A percentile compares a stretch with the other conserved stretches of the same genome.
phyloP scores from a whole-genome alignment of 1,140 invertebrate species.

The Andrena cerasifolii region DNA sequence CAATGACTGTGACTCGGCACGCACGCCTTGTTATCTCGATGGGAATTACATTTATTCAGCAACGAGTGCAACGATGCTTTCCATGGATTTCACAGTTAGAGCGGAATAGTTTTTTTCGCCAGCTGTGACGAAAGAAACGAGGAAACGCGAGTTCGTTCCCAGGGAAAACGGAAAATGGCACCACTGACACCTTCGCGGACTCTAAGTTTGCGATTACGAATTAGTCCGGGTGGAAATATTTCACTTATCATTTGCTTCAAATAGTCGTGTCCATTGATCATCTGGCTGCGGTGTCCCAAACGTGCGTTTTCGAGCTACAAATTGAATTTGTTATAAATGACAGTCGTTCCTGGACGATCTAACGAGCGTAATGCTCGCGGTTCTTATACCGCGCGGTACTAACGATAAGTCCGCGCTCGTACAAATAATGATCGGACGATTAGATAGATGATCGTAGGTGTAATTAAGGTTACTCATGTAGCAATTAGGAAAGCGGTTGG shows the following conservation, averaged over 20 bases:
- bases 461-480: constrained; percentile 43
- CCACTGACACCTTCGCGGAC: no score
- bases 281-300: background rate
- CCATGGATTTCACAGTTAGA: constrained; percentile 43
- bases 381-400: constrained; percentile 4
- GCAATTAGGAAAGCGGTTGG: constrained; percentile 32
- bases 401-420: constrained; percentile 3
- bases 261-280: no score
- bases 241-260: no score
- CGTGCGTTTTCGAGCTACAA: background rate
- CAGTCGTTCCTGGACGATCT: background rate
- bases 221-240: no score
- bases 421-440: constrained; percentile 36
- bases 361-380: background rate
- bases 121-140: no score
- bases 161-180: no score
- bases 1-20: constrained; percentile 13
- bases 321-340: background rate
- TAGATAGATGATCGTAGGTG: constrained; percentile 35
- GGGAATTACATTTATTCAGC: constrained; percentile 34
- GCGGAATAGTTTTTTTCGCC: no score
- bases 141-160: no score
- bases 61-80: constrained; percentile 22
- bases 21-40: constrained; percentile 26
- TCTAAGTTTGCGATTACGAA: no score